phyloP scores from a whole-genome alignment of 2,888 invertebrate genomes.

The Pimpla rufipes region DNA sequence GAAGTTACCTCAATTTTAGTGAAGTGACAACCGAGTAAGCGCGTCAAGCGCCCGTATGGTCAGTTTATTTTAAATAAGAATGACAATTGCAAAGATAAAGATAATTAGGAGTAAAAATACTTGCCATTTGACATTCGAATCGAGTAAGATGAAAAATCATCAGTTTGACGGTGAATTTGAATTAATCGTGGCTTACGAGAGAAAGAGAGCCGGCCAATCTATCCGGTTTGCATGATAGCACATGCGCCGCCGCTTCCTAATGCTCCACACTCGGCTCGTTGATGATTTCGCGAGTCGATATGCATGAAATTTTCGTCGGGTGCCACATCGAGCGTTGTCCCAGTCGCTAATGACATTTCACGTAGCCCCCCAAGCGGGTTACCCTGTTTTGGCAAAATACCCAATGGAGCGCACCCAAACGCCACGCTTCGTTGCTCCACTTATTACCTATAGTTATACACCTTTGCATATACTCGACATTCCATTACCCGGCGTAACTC shows the following conservation, averaged over 20 bases:
- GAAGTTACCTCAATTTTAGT: no score
- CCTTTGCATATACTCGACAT: neutral
- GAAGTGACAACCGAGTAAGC: no score
- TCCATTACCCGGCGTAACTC: neutral
- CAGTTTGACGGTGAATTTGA: no score
- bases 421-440: neutral
- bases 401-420: neutral
- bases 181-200: no score
- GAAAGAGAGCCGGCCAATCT: no score
- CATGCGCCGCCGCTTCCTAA: neutral
- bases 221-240: neutral
- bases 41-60: no score
- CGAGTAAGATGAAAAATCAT: no score
- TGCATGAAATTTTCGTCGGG: conserved; percentile 47
- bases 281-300: conserved; percentile 51
- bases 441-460: neutral
- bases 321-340: conserved; percentile 27
- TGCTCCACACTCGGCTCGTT: conserved; percentile 27
- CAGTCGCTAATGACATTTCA: conserved; percentile 45
- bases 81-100: no score
- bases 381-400: neutral
- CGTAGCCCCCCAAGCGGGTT: neutral
- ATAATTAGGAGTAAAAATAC: no score
- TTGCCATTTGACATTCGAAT: no score
- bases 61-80: no score